Base-by-base conservation (phyloP, 1,140 invertebrate genomes). In the Caenorhabditis remanei region DNA sequence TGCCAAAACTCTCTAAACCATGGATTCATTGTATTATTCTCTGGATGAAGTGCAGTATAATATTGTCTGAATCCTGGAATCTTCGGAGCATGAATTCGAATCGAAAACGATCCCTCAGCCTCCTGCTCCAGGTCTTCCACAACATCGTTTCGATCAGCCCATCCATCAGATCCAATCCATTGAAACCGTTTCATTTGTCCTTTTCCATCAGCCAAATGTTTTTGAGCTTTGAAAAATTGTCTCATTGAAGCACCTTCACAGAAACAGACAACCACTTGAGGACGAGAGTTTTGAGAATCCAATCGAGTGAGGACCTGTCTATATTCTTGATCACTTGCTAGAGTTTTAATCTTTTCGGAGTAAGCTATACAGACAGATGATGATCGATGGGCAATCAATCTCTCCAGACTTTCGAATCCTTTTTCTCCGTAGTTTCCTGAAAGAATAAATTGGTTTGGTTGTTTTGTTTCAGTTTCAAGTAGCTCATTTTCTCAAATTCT, bases 1-100 rank as follows among this genome's bases (percentile, higher is more conserved):
- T 96, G 94, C 95, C 95, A 96, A 92, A 95, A 95, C 91, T 96
- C 95, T 43, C 93, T 93, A 92, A 96, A 96, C 96, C 96, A 96
- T 4, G 95, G 95, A 93, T 96, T 96, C 41, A 95, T 92, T 1
- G 92, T 92, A 92, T 96, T 95, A 88, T 93, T 95, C 84, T 92
- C 86, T 0, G 95, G 95, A 88, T 94, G 94, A 48, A 96, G 93
- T 0, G 93, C 93, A 88, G 95, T 94, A 92, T 96, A 96, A 91
- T 96, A 95, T 3, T 87, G 46, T 48, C 83, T 40, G 32, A 87
- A 87, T 24, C 58, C 84, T n/a, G 56, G 58, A 83, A 86, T 82
- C 43, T 95, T 94, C 0, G 95, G 95, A 5, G 96, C 96, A 90
- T 96, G 94, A 56, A 96, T 95, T 89, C 95, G 94, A 67, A 96